Conservation (phyloP, 2,113 vertebrate genomes). For the Hippopotamus amphibius region DNA sequence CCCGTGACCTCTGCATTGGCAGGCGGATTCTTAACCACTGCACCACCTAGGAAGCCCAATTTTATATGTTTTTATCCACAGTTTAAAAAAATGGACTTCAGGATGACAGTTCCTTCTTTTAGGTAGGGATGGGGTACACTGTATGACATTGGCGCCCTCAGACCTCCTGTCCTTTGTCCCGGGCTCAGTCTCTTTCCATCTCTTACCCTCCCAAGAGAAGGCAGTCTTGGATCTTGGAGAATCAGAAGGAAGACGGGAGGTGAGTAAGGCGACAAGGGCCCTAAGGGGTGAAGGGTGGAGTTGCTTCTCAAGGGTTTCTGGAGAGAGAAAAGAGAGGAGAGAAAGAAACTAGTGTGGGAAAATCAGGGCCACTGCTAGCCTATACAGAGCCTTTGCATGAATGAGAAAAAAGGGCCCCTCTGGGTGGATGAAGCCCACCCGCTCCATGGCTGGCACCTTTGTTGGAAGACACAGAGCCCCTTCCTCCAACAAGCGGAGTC, state of each 20-base stretch:
- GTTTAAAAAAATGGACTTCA: not conserved
- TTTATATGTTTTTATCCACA: not conserved
- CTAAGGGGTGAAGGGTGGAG: not conserved
- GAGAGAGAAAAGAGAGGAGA: not conserved
- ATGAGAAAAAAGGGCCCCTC: not conserved
- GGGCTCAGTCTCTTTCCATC: not conserved
- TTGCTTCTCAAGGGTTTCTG: not conserved
- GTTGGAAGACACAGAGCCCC: not conserved
- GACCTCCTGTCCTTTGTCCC: not conserved
- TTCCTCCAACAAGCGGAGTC: not conserved
- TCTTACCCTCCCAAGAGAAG: not conserved
- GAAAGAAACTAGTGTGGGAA: not conserved
- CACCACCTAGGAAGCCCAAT: too few species aligned
- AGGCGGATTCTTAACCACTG: too few species aligned
- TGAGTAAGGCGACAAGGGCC: not conserved
- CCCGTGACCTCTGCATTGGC: too few species aligned
- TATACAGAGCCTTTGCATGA: not conserved
- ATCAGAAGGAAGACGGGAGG: not conserved
- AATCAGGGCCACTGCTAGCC: not conserved
- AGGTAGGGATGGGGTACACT: not conserved
- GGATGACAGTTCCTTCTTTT: not conserved
- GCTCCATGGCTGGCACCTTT: not conserved
- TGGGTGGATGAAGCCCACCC: not conserved
- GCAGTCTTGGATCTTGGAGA: not conserved
- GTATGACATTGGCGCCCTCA: not conserved